Conservation (phyloP, 92 coral and sea anemone genomes). For the Epizoanthus illoricatus region DNA sequence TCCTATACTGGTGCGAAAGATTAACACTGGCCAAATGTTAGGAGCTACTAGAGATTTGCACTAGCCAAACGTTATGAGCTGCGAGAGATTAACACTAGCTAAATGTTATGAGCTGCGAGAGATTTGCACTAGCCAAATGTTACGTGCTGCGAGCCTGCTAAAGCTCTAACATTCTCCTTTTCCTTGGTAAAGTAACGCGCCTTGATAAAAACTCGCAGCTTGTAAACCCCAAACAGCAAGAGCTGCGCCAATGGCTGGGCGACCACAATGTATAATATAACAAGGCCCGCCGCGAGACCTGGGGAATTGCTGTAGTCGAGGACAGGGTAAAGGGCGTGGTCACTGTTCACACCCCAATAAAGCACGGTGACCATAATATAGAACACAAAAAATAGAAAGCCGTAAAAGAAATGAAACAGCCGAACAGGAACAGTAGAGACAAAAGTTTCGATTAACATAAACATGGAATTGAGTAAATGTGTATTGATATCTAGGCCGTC, state of each 20-base stretch:
- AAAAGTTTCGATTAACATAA: conserved; percentile 58
- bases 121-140: conserved; percentile 9
- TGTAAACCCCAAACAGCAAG: conserved; percentile 60
- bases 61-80: conserved; percentile 7
- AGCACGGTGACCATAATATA: conserved; percentile 71
- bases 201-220: conserved; percentile 46
- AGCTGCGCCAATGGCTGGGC: conserved; percentile 78
- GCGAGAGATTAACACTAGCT: not conserved
- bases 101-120: not conserved
- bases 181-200: conserved; percentile 7
- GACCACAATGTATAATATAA: conserved; percentile 57
- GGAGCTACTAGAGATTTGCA: too few relatives aligned
- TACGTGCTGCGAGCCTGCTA: conserved; percentile 34
- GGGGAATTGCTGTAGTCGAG: conserved; percentile 72
- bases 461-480: conserved; percentile 62
- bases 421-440: conserved; percentile 78
- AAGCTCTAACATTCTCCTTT: conserved; percentile 1
- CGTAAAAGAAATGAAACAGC: conserved; percentile 70
- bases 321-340: conserved; percentile 55
- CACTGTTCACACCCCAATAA: conserved; percentile 76
- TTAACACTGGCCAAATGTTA: not conserved
- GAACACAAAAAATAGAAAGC: conserved; percentile 58
- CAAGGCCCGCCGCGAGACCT: conserved; percentile 45
- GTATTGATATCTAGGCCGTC: conserved; percentile 72
- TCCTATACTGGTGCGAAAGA: too few relatives aligned